Evolutionary conservation across 2,888 invertebrate genomes (phyloP), one percentile per base, ranked within the genome.

Genomic region (Eumerus sabulonum): DNA sequence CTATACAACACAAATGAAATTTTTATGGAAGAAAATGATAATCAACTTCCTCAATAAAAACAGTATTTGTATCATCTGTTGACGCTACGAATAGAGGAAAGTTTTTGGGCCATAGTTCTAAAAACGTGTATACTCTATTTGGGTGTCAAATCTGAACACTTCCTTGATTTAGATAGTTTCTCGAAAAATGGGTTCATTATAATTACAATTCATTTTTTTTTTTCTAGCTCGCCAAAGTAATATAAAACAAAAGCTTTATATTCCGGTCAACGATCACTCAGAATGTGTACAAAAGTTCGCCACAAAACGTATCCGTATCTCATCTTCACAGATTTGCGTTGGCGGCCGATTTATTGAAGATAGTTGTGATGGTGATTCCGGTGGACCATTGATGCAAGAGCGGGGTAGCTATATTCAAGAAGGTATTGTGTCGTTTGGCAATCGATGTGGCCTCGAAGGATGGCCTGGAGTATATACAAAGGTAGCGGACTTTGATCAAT

Each of bases 391-490:
- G 38, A 90, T 91, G 87, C 84, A 86, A 0, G 82, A 82, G 1
- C 87, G 82, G 16, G 86, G 85, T 12, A 85, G 83, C 16, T 86
- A 86, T 84, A 86, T 77, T 27, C 77, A 86, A 50, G 87, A 86
- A 62, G 91, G 91, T 14, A 84, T 91, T 42, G 90, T 91, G 0
- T 91, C 91, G 0, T 90, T 90, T 83, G 91, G 91, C 42, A 90
- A 90, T 48, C 85, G 85, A 1, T 88, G 88, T 40, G 88, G 88
- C 9, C 84, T 88, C 11, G 88, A 90, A n/a, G 91, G 91, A 0
- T 92, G 91, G 90, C 94, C 94, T 0, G 94, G 93, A 0, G 92
- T 94, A 1, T 94, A 94, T 85, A 94, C 93, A 0, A 90, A 91
- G 44, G 91, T 94, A 0, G 87, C 91, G 0, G 88, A 90, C 12